A percentile compares a stretch with the other conserved stretches of the same genome.
Conservation (phyloP, 2,888 invertebrate species). For the Apodemia mormo region DNA sequence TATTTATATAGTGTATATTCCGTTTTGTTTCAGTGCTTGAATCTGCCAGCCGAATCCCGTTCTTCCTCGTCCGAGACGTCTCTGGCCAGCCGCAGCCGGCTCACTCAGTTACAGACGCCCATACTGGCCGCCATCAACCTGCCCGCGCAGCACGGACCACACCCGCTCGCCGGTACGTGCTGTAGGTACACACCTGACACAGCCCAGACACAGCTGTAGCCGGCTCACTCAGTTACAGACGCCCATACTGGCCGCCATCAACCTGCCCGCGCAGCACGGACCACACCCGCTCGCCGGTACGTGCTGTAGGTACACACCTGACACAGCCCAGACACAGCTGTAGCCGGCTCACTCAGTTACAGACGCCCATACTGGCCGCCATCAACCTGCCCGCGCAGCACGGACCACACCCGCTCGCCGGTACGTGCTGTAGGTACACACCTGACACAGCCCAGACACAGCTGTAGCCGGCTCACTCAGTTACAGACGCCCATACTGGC, state of each 20-base stretch:
- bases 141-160: slow-evolving; percentile 40
- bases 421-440: too few species aligned
- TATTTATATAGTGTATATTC: too few species aligned
- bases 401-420: too few species aligned
- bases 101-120: slow-evolving; percentile 66
- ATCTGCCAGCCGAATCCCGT: slow-evolving; percentile 90
- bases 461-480: too few species aligned
- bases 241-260: slow-evolving; percentile 64
- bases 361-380: too few species aligned
- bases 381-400: too few species aligned
- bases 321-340: too few species aligned
- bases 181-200: too few species aligned
- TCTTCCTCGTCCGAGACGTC: slow-evolving; percentile 88
- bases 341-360: too few species aligned
- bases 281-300: slow-evolving; percentile 43
- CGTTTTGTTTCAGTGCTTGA: slow-evolving; percentile 86
- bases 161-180: slow-evolving; percentile 41
- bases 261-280: slow-evolving; percentile 44
- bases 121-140: slow-evolving; percentile 63
- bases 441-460: too few species aligned
- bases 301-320: not conserved
- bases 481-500: too few species aligned
- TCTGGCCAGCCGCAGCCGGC: slow-evolving; percentile 65
- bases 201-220: slow-evolving; percentile 78
- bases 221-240: slow-evolving; percentile 66